Percentiles rank a stretch among this genome's conserved stretches.
Evolutionary conservation across 2,113 vertebrate species (phyloP).

Genomic region (Pachyramphus minor): DNA sequence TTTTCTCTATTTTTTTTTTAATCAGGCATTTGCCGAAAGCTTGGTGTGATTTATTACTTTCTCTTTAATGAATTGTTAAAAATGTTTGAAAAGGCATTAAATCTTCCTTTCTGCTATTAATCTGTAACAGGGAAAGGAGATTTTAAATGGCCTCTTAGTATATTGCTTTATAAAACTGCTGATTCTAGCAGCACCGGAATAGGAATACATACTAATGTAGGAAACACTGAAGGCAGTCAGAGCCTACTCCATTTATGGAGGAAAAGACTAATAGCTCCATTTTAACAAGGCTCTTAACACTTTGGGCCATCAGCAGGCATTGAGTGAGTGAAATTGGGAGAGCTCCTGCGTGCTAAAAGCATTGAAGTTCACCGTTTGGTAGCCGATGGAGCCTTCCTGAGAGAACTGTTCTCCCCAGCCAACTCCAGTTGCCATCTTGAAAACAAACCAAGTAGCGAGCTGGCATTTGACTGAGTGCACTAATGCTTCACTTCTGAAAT

Average conservation of each 20-base stretch:
- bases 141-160: conserved; percentile 75
- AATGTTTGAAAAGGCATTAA: conserved; percentile 72
- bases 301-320: conserved; percentile 62
- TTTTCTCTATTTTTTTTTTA: conserved; percentile 51
- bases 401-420: conserved; percentile 26
- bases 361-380: conserved; percentile 62
- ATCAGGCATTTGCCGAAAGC: conserved; percentile 39
- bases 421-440: conserved; percentile 25
- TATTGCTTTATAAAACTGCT: conserved; percentile 79
- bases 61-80: conserved; percentile 74
- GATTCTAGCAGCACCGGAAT: conserved; percentile 70
- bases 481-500: conserved; percentile 58
- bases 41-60: conserved; percentile 66
- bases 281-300: conserved; percentile 76
- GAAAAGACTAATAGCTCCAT: conserved; percentile 75
- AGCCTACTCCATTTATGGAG: conserved; percentile 64
- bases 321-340: conserved; percentile 69
- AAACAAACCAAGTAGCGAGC: conserved; percentile 33
- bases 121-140: conserved; percentile 62
- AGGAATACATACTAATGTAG: conserved; percentile 74
- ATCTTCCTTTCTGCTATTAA: conserved; percentile 73
- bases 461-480: conserved; percentile 59
- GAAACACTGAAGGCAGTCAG: conserved; percentile 64
- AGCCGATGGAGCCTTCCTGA: conserved; percentile 51
- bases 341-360: conserved; percentile 70